phyloP scores from a whole-genome alignment of 2,113 vertebrate genomes.

The Cynopterus brachyotis region DNA sequence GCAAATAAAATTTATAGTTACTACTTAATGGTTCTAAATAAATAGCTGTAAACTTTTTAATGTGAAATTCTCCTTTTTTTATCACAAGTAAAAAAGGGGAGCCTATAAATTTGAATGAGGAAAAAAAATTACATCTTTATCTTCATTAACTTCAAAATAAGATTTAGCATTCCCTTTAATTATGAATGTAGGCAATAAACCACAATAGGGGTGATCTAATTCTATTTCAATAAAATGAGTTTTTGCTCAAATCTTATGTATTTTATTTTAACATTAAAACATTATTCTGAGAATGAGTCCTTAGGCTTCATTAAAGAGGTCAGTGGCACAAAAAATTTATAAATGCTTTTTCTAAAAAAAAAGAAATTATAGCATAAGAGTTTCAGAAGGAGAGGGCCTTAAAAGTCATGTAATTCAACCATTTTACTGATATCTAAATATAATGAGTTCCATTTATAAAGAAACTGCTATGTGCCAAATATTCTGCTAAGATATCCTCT shows the following conservation, averaged over 20 bases:
- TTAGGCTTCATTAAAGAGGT: neutral
- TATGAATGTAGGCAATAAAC: neutral
- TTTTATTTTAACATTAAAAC: neutral
- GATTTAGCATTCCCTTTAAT: slow-evolving; percentile 32
- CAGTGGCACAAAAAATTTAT: neutral
- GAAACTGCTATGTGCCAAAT: neutral
- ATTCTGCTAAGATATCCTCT: neutral
- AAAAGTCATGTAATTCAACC: neutral
- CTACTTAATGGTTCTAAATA: slow-evolving; percentile 11
- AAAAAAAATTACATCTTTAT: neutral
- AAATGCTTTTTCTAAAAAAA: neutral
- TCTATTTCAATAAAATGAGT: neutral
- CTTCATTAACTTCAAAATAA: slow-evolving; percentile 10
- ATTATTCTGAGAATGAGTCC: neutral
- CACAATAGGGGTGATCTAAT: neutral
- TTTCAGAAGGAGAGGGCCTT: neutral
- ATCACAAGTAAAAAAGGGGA: neutral
- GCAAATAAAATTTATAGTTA: slow-evolving; percentile 23
- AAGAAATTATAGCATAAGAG: neutral
- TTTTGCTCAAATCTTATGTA: neutral
- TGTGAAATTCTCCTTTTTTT: neutral
- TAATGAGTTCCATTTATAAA: neutral
- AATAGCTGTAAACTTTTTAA: neutral
- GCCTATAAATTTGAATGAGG: neutral
- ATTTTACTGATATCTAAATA: slow-evolving; percentile 9